phyloP scores from a whole-genome alignment of 2,888 invertebrate species.

The Phoenoteleia sp. region DNA sequence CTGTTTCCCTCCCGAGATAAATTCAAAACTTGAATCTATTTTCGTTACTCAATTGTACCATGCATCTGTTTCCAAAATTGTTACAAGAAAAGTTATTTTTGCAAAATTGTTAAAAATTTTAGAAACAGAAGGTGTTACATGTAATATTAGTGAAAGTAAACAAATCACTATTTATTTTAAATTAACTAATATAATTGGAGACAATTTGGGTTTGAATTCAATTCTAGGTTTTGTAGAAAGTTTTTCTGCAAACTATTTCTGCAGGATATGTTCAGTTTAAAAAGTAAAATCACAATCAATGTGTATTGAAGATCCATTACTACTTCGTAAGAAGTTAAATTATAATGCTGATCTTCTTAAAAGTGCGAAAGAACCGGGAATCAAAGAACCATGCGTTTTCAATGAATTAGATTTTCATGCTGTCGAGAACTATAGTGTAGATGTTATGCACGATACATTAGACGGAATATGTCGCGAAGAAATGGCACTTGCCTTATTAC shows the following conservation, averaged over 20 bases:
- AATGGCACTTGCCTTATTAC: background rate
- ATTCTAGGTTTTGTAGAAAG: slow-evolving; percentile 23
- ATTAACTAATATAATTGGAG: slow-evolving; percentile 43
- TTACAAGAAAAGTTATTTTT: background rate
- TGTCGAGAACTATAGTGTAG: slow-evolving; percentile 19
- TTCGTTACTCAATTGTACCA: slow-evolving; percentile 62
- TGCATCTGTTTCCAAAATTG: no score
- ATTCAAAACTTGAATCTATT: slow-evolving; percentile 57
- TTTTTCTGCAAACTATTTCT: slow-evolving; percentile 18
- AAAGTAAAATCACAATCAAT: background rate
- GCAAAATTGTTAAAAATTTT: slow-evolving; percentile 37
- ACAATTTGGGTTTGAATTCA: slow-evolving; percentile 51
- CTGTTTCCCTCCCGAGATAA: slow-evolving; percentile 49
- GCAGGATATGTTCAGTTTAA: background rate
- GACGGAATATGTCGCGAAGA: slow-evolving; percentile 18
- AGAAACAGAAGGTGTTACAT: slow-evolving; percentile 57
- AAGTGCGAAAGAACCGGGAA: background rate
- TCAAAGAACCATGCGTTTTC: slow-evolving; percentile 12
- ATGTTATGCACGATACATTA: slow-evolving; percentile 23
- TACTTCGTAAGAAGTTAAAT: slow-evolving; percentile 16
- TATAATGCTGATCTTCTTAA: background rate
- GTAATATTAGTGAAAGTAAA: slow-evolving; percentile 12
- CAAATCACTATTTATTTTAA: slow-evolving; percentile 27
- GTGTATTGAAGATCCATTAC: slow-evolving; percentile 17
- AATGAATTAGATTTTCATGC: slow-evolving; percentile 12